These are phyloP conservation scores for Camponotus floridanus DNA, from an alignment of 1,140 invertebrate species.

Conservation along the genomic window DNA sequence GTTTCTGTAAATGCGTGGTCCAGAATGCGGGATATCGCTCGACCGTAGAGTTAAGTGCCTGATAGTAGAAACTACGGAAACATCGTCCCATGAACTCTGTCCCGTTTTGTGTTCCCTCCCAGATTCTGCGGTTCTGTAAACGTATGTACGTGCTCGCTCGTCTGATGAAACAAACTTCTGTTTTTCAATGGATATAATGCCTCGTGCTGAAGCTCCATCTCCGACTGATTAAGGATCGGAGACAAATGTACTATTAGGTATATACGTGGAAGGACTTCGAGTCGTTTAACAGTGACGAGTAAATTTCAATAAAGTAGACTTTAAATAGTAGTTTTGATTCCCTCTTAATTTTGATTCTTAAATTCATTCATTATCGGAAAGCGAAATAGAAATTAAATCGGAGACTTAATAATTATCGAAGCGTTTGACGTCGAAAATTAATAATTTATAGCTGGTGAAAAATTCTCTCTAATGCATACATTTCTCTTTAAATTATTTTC, in stretches of 20 bases:
- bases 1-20: slow-evolving; percentile 55
- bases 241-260: neutral
- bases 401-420: neutral
- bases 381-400: neutral
- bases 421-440: neutral
- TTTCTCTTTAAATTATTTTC: neutral
- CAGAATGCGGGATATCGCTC: slow-evolving; percentile 60
- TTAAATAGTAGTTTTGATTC: neutral
- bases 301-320: neutral
- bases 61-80: slow-evolving; percentile 44
- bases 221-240: neutral
- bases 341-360: too few relatives aligned
- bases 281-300: neutral
- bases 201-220: neutral
- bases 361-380: neutral
- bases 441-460: neutral
- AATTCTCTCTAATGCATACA: neutral
- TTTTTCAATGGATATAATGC: slow-evolving; percentile 13
- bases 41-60: slow-evolving; percentile 53
- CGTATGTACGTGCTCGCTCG: slow-evolving; percentile 19
- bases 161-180: slow-evolving; percentile 32
- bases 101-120: neutral
- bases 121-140: slow-evolving; percentile 1
- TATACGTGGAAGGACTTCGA: neutral
- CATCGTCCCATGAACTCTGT: slow-evolving; percentile 31